Evolutionary conservation across 2,797 vertebrate species (phyloP), one percentile per base, ranked within the genome.

Genomic region (Anguilla anguilla): DNA sequence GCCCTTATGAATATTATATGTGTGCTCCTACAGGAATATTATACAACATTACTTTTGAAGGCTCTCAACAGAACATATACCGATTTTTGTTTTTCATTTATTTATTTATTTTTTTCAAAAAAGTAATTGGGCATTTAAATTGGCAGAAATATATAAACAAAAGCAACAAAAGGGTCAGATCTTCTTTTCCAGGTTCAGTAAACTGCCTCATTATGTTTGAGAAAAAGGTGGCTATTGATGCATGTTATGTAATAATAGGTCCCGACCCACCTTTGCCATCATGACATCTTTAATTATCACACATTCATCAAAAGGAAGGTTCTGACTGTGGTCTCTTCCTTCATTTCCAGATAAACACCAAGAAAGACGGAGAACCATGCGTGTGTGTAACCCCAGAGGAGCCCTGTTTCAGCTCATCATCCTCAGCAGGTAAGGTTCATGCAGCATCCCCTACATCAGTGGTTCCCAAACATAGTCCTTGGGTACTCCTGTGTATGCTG

Each of bases 351-450:
- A 82, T 82, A 82, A 51, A 82, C 46, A 51, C 9, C 22, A 22
- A 25, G 22, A 79, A 39, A 25, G 39, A 82, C 43, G 6, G 19
- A 82, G 46, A 82, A 51, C 15, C 43, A 82, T 82, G 79, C 79
- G 3, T 43, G 39, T 79, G 35, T 46, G 74, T 79, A 84, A 35
- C 3, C 83, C 83, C 55, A 59, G 53, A 61, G 55, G 83, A 84
- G 83, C 51, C 15, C 28, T 59, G 35, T 10, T 84, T 35, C 57
- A 59, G 55, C 31, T 84, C 83, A 57, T 84, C 6, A 84, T 84
- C 51, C 17, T 84, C n/a, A 59, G 28, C 28, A 59, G 55, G 83
- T 84, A 39, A 61, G 83, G 35, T 35, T 79, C 17, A 4, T 19
- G 31, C 74, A 79, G 74, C 17, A 1, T 43, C 39, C 35, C 10